Evolutionary conservation across 1,140 invertebrate species (phyloP).

Genomic region (Cyclina sinensis): DNA sequence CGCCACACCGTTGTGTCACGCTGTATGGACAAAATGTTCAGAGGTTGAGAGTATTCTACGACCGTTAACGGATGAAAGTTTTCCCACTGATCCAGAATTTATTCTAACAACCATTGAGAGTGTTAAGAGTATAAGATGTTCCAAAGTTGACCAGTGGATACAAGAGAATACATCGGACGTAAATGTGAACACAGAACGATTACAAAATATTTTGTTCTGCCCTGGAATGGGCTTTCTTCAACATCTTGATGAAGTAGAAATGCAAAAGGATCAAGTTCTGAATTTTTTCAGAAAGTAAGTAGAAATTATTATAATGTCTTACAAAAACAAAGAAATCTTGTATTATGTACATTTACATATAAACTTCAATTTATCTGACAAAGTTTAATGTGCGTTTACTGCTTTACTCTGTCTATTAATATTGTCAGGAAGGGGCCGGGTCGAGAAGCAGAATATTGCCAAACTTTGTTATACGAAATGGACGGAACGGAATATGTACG

Average conservation of each 20-base stretch:
- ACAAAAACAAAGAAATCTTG: too few species aligned
- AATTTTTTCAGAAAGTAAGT: neutral
- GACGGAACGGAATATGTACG: too few species aligned
- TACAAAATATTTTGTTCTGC: neutral
- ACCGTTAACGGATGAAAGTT: neutral
- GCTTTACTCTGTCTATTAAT: too few species aligned
- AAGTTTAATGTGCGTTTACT: too few species aligned
- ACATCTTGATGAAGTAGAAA: neutral
- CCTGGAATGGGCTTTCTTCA: neutral
- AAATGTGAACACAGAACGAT: neutral
- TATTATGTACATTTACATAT: too few species aligned
- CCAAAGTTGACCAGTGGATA: neutral
- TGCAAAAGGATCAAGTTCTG: neutral
- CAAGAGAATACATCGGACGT: neutral
- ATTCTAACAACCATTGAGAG: neutral
- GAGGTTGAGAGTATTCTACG: neutral
- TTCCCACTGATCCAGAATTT: neutral
- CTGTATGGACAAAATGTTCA: neutral
- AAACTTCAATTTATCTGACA: too few species aligned
- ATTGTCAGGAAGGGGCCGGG: too few species aligned
- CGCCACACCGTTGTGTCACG: neutral
- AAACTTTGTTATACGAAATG: too few species aligned
- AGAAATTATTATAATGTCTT: too few species aligned
- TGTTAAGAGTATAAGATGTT: neutral
- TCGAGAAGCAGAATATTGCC: too few species aligned